A percentile compares a stretch with the other conserved stretches of the same genome.
phyloP scores from a whole-genome alignment of 2,888 invertebrate genomes.

The Phaonia tiefii region DNA sequence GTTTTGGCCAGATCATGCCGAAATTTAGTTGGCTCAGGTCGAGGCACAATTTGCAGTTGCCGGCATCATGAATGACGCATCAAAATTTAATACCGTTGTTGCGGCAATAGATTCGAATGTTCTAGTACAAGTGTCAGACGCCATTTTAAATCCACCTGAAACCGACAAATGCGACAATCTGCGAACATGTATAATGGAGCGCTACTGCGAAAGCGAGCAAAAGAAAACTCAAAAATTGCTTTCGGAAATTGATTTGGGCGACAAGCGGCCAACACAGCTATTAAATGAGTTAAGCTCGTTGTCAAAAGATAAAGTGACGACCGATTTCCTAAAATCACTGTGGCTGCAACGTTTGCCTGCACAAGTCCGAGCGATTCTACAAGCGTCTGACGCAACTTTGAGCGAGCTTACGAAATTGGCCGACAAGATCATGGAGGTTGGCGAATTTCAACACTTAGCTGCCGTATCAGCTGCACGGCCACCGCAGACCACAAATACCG shows the following conservation, averaged over 20 bases:
- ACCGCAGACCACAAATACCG: constrained; percentile 1
- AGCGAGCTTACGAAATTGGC: constrained; percentile 26
- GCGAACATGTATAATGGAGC: constrained; percentile 56
- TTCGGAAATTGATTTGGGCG: constrained; percentile 62
- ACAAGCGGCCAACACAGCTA: constrained; percentile 62
- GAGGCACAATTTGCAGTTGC: constrained; percentile 70
- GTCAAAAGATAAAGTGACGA: constrained; percentile 45
- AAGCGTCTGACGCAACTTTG: constrained; percentile 22
- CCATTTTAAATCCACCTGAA: constrained; percentile 64
- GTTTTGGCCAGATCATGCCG: constrained; percentile 69
- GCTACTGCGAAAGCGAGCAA: constrained; percentile 66
- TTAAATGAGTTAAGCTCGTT: constrained; percentile 59
- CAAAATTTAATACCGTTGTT: constrained; percentile 69
- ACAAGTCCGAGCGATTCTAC: background rate
- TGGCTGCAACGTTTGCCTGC: constrained; percentile 52
- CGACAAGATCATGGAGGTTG: too few species aligned
- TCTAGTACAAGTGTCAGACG: constrained; percentile 63
- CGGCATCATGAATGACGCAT: constrained; percentile 65
- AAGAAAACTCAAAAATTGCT: constrained; percentile 61
- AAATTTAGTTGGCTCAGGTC: constrained; percentile 72
- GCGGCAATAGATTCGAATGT: constrained; percentile 66
- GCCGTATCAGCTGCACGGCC: too few species aligned
- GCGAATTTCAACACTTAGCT: constrained; percentile 9
- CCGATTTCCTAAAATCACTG: constrained; percentile 59
- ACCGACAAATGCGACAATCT: constrained; percentile 61